A percentile compares a stretch with the other conserved stretches of the same genome.
Conservation (phyloP, 2,113 vertebrate genomes). For the Microtus ochrogaster region DNA sequence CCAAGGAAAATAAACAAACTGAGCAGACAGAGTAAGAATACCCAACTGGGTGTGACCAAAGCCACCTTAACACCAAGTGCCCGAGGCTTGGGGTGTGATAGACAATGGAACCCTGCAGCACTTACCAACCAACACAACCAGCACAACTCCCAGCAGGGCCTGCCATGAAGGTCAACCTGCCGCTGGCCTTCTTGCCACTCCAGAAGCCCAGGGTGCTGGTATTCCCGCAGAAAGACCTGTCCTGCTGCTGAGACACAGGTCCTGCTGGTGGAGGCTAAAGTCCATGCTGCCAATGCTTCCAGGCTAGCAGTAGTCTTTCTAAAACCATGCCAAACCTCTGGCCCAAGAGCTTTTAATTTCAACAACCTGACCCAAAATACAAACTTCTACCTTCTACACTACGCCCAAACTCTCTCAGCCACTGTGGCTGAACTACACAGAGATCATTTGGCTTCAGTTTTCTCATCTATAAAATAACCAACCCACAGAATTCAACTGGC, state of each 20-base stretch:
- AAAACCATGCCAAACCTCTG: neutral
- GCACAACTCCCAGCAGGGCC: neutral
- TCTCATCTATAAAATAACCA: neutral
- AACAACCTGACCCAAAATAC: neutral
- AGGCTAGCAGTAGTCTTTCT: neutral
- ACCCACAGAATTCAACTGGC: neutral
- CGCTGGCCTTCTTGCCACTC: neutral
- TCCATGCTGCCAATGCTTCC: rapidly evolving
- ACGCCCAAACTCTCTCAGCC: neutral
- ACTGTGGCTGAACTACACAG: neutral
- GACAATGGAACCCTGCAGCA: neutral
- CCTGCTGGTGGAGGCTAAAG: rapidly evolving
- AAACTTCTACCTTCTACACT: neutral
- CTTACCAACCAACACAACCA: neutral
- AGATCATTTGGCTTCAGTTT: neutral
- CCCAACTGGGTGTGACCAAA: neutral
- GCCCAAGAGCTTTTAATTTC: neutral
- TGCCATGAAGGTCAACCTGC: neutral
- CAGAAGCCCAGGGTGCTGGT: neutral
- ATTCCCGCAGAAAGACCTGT: neutral
- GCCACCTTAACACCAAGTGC: rapidly evolving
- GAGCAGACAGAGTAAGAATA: neutral
- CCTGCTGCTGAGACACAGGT: neutral
- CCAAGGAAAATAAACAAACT: neutral
- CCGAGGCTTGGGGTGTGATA: neutral